Evolutionary conservation across 1,140 invertebrate genomes (phyloP), one percentile per base, ranked within the genome.

Genomic region (Drosophila watanabei): DNA sequence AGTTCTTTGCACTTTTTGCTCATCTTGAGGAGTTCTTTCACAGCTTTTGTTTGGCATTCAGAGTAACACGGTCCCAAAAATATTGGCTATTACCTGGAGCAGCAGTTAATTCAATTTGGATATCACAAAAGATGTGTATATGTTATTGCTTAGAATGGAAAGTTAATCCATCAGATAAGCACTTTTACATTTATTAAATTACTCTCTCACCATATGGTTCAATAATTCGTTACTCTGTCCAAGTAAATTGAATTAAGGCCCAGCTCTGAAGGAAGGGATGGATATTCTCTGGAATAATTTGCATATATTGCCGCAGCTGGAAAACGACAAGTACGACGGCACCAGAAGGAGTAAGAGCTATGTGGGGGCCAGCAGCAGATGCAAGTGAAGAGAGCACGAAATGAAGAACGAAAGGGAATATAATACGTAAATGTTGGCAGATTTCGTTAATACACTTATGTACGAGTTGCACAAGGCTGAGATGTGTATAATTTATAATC

Each of bases 1-100:
- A 69, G 75, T 78, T 77, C 75, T 78, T 78, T 78, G 73, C 75
- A 78, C 75, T 77, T 69, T 57, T 69, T 56, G 14, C 52, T 61
- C 63, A 39, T 33, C 63, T 65, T 43, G 46, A 41, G 61, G 58
- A 18, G 48, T 18, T 49, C 33, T 30, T 24, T 72, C 37, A 20
- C 37, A 28, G 48, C 52, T 77, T 54, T 58, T 69, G 73, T 54
- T 66, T 43, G 63, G 16, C 45, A 20, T 37, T 39, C 13, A 24
- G 32, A 33, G 28, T 30, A 20, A 37, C 14, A 61, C 39, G 43
- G 33, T 61, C 11, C 37, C 46, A 52, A 43, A 73, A 73, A 73
- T 64, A 75, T 75, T 75, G 51, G 43, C 72, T 52, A 64, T 64
- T 54, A 75, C 56, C 46, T 61, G 16, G 37, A 37, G n/a, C 11